Conservation (phyloP, 2,797 vertebrate genomes). For the Momotus momota region DNA sequence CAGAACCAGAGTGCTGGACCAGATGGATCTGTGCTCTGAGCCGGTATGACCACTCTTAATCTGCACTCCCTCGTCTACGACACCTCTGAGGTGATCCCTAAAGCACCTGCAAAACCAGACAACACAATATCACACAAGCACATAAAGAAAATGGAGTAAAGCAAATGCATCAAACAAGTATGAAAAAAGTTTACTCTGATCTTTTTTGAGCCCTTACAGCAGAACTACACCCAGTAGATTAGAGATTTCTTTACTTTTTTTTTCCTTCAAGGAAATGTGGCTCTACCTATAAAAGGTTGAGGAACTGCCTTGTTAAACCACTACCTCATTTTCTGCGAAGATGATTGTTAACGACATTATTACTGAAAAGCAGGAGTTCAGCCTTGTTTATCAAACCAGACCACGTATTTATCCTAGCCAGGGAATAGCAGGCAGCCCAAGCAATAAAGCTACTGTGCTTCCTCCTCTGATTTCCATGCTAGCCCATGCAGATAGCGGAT, state of each 20-base stretch:
- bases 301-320: constrained; percentile 6
- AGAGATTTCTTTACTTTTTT: not conserved
- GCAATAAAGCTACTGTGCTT: not conserved
- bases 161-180: not conserved
- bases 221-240: not conserved
- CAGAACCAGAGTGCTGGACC: not conserved
- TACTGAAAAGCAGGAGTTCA: not conserved
- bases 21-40: not conserved
- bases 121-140: not conserved
- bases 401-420: not conserved
- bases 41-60: rapidly evolving
- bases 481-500: not conserved
- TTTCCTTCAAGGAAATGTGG: not conserved
- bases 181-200: not conserved
- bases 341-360: not conserved
- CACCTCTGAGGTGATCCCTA: not conserved
- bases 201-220: not conserved
- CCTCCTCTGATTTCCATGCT: not conserved
- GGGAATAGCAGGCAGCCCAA: not conserved
- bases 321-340: not conserved
- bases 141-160: not conserved
- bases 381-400: not conserved
- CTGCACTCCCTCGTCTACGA: not conserved
- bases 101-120: not conserved
- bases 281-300: not conserved